Evolutionary conservation across 1,140 invertebrate genomes (phyloP).

Genomic region (Hycleus cichorii): DNA sequence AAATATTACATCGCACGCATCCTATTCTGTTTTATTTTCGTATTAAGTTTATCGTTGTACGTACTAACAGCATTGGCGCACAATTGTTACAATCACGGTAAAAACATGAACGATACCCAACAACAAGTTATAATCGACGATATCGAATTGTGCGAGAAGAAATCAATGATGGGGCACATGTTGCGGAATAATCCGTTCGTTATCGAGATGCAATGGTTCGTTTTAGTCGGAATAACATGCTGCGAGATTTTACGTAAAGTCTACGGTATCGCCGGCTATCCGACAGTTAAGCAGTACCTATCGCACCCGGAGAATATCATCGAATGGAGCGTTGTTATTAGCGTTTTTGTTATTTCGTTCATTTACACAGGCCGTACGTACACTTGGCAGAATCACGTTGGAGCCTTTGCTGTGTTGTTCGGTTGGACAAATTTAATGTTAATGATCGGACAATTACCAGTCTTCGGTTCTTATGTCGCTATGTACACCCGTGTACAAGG

Average conservation of each 20-base stretch:
- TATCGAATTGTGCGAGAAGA: conserved; percentile 59
- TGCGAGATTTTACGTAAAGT: conserved; percentile 70
- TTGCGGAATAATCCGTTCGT: conserved; percentile 62
- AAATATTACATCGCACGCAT: conserved; percentile 75
- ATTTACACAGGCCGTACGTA: conserved; percentile 68
- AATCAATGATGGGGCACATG: conserved; percentile 63
- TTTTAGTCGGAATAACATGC: conserved; percentile 62
- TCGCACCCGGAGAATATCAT: conserved; percentile 76
- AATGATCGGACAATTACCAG: conserved; percentile 76
- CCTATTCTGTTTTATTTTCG: conserved; percentile 71
- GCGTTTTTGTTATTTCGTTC: conserved; percentile 72
- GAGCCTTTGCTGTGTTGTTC: conserved; percentile 73
- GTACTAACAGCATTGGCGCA: conserved; percentile 68
- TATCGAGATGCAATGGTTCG: conserved; percentile 72
- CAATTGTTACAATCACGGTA: conserved; percentile 69
- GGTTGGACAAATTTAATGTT: conserved; percentile 83
- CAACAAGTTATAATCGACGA: conserved; percentile 44
- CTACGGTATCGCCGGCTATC: conserved; percentile 67
- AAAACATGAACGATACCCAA: conserved; percentile 58
- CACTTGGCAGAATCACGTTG: conserved; percentile 74
- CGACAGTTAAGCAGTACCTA: conserved; percentile 68
- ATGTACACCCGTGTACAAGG: conserved; percentile 81
- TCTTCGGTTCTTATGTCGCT: conserved; percentile 79
- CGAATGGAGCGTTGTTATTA: conserved; percentile 75
- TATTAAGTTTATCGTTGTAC: conserved; percentile 68